phyloP scores from a whole-genome alignment of 2,113 vertebrate genomes.

The Brachypodius melanocephalos region DNA sequence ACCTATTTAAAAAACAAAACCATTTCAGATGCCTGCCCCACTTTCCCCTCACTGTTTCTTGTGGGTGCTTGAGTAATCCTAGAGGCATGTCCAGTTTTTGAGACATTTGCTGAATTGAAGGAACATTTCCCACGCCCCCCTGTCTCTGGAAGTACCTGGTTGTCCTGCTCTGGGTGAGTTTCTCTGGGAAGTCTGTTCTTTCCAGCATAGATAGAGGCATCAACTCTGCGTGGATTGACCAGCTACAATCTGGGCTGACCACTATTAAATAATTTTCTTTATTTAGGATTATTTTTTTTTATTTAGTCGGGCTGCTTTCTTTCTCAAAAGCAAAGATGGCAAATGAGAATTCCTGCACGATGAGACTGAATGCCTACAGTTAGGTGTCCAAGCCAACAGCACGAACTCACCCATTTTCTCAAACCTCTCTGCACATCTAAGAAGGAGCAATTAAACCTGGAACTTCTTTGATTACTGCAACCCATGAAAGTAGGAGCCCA shows the following conservation, averaged over 20 bases:
- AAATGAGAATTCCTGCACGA: neutral
- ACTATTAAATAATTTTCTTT: neutral
- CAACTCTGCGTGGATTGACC: neutral
- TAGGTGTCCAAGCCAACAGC: neutral
- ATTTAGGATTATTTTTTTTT: neutral
- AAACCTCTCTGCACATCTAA: neutral
- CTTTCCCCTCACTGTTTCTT: slow-evolving; percentile 42
- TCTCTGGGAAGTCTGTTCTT: neutral
- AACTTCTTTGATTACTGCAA: neutral
- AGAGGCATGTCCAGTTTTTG: slow-evolving; percentile 25
- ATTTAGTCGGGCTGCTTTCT: neutral
- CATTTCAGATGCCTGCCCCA: slow-evolving; percentile 12
- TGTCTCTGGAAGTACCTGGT: neutral
- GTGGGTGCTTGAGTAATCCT: slow-evolving; percentile 42
- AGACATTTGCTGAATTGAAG: slow-evolving; percentile 62
- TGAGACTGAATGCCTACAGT: neutral
- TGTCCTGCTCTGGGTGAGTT: neutral
- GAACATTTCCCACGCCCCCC: neutral
- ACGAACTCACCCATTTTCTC: neutral
- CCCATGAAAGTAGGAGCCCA: neutral
- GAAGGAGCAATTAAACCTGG: neutral
- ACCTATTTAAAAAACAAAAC: slow-evolving; percentile 9
- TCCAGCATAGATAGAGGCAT: neutral
- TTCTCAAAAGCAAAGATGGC: neutral
- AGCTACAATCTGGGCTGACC: neutral